Conservation (phyloP, 2,888 invertebrate species). For the Thymelicus sylvestris region DNA sequence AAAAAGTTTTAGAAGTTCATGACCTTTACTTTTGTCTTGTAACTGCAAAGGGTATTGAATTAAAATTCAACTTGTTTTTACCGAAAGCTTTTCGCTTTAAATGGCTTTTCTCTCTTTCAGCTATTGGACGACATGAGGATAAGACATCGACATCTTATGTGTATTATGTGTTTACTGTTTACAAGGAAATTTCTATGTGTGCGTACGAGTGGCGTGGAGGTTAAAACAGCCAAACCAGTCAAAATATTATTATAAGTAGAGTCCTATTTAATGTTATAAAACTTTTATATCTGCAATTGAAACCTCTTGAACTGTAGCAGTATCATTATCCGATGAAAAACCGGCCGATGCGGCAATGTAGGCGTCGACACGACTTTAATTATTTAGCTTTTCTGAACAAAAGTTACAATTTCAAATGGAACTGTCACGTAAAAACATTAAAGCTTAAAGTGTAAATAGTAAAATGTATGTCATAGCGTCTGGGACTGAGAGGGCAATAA, state of each 20-base stretch:
- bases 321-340: no score
- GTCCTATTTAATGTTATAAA: no score
- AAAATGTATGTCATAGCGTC: constrained; percentile 19
- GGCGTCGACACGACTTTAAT: background rate
- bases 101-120: no score
- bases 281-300: no score
- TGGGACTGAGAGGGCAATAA: constrained; percentile 41
- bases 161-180: no score
- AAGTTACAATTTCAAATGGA: background rate
- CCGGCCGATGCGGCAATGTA: background rate
- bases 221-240: no score
- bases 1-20: background rate
- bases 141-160: no score
- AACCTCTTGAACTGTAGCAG: no score
- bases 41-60: background rate
- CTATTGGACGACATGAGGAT: no score
- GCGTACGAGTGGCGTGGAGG: no score
- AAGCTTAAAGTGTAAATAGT: background rate
- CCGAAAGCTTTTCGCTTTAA: background rate
- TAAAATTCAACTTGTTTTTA: background rate
- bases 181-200: no score
- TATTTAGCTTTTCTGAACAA: background rate
- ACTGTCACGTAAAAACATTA: background rate
- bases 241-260: no score
- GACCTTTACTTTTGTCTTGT: background rate